A percentile compares a stretch with the other conserved stretches of the same genome.
These are phyloP conservation scores for Pterois miles DNA, from an alignment of 2,797 vertebrate species.

Conservation along the genomic window DNA sequence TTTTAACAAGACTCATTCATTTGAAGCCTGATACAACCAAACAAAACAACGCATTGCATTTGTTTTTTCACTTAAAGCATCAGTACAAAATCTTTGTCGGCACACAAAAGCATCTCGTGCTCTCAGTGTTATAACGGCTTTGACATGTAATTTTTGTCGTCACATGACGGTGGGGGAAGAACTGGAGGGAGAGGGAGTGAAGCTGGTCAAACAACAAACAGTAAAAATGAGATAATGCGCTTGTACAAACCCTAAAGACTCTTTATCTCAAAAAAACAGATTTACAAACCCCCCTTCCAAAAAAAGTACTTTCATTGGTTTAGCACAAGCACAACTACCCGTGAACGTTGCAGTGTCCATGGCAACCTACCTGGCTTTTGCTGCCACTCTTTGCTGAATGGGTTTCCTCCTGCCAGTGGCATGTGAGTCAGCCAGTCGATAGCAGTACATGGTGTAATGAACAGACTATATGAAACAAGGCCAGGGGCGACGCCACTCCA, in stretches of 20 bases:
- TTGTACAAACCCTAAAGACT: constrained; percentile 64
- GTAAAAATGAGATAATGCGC: constrained; percentile 44
- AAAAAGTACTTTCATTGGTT: constrained; percentile 39
- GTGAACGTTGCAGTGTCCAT: constrained; percentile 57
- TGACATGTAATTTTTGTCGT: constrained; percentile 20
- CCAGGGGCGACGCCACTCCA: constrained; percentile 45
- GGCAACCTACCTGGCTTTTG: constrained; percentile 62
- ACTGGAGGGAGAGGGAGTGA: constrained; percentile 7
- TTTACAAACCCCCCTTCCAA: constrained; percentile 10
- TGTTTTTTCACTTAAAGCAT: constrained; percentile 5
- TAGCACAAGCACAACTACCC: constrained; percentile 14
- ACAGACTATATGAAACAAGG: constrained; percentile 48
- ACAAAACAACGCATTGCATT: constrained; percentile 12
- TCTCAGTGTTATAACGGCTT: constrained; percentile 11
- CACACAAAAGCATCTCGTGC: constrained; percentile 15
- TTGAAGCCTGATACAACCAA: background rate
- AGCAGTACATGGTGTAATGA: constrained; percentile 49
- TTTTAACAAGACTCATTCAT: background rate
- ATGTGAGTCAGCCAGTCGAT: constrained; percentile 46
- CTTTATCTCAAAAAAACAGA: constrained; percentile 70
- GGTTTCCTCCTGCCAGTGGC: constrained; percentile 45
- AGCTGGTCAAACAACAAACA: constrained; percentile 62
- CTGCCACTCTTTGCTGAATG: constrained; percentile 50
- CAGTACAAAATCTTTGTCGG: constrained; percentile 14
- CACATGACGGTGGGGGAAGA: constrained; percentile 3